Percentiles rank a stretch among this genome's conserved stretches.
Evolutionary conservation across 1,140 invertebrate genomes (phyloP).

Genomic region (Sycobia sp.): DNA sequence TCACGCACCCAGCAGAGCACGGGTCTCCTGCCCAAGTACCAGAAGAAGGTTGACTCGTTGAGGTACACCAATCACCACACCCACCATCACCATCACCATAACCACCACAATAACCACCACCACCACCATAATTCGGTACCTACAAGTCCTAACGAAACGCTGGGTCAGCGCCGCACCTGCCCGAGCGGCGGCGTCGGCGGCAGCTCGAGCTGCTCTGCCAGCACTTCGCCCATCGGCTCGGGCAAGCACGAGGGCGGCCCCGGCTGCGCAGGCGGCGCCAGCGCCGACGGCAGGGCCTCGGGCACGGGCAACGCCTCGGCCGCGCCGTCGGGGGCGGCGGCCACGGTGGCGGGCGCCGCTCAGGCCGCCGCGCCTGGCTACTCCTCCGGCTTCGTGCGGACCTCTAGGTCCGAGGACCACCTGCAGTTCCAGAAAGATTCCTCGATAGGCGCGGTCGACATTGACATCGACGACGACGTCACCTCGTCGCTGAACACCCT

Average conservation of each 20-base stretch:
- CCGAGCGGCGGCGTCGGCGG: background rate
- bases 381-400: slow-evolving; percentile 67
- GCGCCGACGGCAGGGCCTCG: slow-evolving; percentile 38
- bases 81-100: slow-evolving; percentile 59
- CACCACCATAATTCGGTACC: slow-evolving; percentile 76
- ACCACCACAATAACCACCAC: slow-evolving; percentile 54
- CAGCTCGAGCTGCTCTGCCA: slow-evolving; percentile 56
- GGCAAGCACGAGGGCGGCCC: slow-evolving; percentile 56
- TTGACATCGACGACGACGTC: slow-evolving; percentile 91
- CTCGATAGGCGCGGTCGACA: slow-evolving; percentile 79
- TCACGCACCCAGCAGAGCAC: slow-evolving; percentile 75
- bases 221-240: slow-evolving; percentile 62
- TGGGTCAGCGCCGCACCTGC: slow-evolving; percentile 58
- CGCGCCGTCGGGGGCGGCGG: slow-evolving; percentile 34
- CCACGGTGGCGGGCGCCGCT: slow-evolving; percentile 37
- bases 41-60: slow-evolving; percentile 69
- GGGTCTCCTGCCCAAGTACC: slow-evolving; percentile 67
- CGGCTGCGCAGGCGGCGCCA: background rate
- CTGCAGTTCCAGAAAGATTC: slow-evolving; percentile 78
- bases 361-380: slow-evolving; percentile 37
- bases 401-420: slow-evolving; percentile 85
- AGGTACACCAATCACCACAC: slow-evolving; percentile 61
- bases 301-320: background rate
- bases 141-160: slow-evolving; percentile 76
- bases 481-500: slow-evolving; percentile 90